These are phyloP conservation scores for Chelidonichthys spinosus DNA, from an alignment of 2,797 vertebrate genomes.

Conservation along the genomic window DNA sequence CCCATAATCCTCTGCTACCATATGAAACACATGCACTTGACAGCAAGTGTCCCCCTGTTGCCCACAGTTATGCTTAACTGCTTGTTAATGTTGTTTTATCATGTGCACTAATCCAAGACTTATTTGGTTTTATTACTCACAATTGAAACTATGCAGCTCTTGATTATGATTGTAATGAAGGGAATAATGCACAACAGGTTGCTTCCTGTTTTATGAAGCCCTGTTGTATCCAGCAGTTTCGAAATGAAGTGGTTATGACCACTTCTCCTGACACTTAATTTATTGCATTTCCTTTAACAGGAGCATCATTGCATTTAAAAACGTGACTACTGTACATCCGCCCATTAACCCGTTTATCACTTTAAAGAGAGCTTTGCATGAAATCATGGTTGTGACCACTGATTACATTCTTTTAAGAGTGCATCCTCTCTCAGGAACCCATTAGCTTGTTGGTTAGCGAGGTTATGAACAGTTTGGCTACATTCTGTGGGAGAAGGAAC, in stretches of 20 bases:
- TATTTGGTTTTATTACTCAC: background rate
- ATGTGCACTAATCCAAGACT: background rate
- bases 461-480: conserved; percentile 17
- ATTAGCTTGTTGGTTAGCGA: conserved; percentile 36
- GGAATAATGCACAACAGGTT: background rate
- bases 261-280: conserved; percentile 1
- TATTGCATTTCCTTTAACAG: conserved; percentile 8
- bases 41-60: conserved; percentile 41
- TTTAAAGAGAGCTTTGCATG: background rate
- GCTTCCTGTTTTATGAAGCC: conserved; percentile 5
- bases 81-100: conserved; percentile 7
- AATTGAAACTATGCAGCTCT: background rate
- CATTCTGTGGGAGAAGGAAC: conserved; percentile 26
- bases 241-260: background rate
- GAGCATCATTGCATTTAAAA: background rate
- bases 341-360: background rate
- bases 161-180: background rate
- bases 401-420: conserved; percentile 20
- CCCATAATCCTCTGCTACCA: conserved; percentile 60
- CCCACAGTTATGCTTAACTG: background rate
- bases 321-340: background rate
- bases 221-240: background rate
- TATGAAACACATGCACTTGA: conserved; percentile 65
- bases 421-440: conserved; percentile 37
- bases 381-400: background rate